Percentiles rank a stretch among this genome's conserved stretches.
Conservation (phyloP, 2,888 invertebrate species). For the Caenorhabditis doughertyi region DNA sequence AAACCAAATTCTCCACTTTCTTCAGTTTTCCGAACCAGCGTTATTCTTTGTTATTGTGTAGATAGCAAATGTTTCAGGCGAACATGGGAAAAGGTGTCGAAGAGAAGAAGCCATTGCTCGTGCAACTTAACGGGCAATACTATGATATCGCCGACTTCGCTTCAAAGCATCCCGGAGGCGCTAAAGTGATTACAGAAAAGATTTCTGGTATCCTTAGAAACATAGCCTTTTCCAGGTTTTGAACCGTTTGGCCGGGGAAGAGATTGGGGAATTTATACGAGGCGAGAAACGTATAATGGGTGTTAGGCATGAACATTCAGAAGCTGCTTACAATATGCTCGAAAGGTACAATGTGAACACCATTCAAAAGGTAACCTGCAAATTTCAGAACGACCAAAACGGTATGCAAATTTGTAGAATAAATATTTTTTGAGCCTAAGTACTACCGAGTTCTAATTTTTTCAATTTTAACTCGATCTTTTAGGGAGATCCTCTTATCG, state of each 20-base stretch:
- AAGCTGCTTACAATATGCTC: constrained; percentile 80
- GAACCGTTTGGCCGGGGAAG: constrained; percentile 76
- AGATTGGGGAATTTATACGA: constrained; percentile 74
- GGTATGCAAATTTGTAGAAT: too few relatives aligned
- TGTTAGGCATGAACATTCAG: constrained; percentile 80
- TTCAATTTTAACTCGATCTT: background rate
- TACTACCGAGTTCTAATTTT: background rate
- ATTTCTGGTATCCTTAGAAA: background rate
- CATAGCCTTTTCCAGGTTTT: constrained; percentile 63
- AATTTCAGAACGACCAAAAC: background rate
- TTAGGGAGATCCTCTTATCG: constrained; percentile 83
- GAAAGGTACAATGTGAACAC: constrained; percentile 78
- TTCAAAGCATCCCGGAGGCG: constrained; percentile 81
- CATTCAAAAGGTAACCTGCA: constrained; percentile 69
- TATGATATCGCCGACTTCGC: constrained; percentile 80
- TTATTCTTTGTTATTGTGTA: background rate
- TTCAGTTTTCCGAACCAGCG: too few relatives aligned
- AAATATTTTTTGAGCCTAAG: background rate
- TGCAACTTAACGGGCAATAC: constrained; percentile 73
- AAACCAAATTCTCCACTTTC: too few relatives aligned
- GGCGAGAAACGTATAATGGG: constrained; percentile 78
- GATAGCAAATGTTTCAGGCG: background rate
- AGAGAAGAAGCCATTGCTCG: constrained; percentile 75
- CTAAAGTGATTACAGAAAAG: too few relatives aligned
- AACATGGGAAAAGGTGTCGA: constrained; percentile 56